Evolutionary conservation across 2,113 vertebrate genomes (phyloP), one percentile per base, ranked within the genome.

Genomic region (Oxyruncus cristatus): DNA sequence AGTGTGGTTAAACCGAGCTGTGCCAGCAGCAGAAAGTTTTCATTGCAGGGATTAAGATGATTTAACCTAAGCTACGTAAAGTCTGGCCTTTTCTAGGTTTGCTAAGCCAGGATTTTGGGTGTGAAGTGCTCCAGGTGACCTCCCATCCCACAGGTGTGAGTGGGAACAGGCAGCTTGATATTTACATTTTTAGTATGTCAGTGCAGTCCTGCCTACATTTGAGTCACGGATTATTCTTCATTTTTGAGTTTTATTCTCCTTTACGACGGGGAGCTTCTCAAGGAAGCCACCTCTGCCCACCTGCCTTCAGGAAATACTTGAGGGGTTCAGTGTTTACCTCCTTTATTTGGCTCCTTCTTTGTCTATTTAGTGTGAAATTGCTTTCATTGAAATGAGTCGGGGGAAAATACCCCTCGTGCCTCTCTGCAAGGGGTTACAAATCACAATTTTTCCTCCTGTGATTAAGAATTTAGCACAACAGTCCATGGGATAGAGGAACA

Each of bases 111-210:
- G 59, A 11, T 32, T 27, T 8, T 65, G 49, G 24, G 11, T 71
- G 8, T 16, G 8, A 50, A 47, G 12, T 3, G 5, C 24, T 37
- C 17, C 26, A n/a, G 52, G 11, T 67, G 89, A 11, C 33, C 79
- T 53, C 23, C 20, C 32, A 20, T 42, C 22, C 46, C 18, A 3
- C 6, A 44, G 44, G 15, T 15, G 17, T 18, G n/a, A 37, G 18
- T 44, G 55, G 67, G 65, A 74, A 27, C 26, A 8, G 0, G 0
- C 7, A 32, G n/a, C 68, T 58, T 3, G 2, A 10, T n/a, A 5
- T 53, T 66, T 55, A 52, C 11, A 1, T 32, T 71, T 87, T 62
- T 35, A 2, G 2, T 6, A 8, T 41, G 14, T 50, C 3, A 7
- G 8, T 21, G 9, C 16, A 46, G 44, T 14, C 75, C 41, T 92